Evolutionary conservation across 2,888 invertebrate species (phyloP).

Genomic region (Drosophila algonquin): DNA sequence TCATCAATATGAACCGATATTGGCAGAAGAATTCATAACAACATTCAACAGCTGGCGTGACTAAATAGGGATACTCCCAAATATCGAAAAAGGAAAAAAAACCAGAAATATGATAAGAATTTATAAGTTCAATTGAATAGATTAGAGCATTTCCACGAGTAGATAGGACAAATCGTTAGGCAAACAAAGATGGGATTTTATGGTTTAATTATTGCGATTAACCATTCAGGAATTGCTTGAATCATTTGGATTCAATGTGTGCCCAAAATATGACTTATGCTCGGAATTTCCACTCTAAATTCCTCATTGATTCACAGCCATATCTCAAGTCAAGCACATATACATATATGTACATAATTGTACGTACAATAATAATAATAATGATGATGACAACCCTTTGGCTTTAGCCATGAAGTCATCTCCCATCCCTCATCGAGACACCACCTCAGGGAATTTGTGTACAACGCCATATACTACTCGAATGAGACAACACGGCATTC

Average conservation of each 20-base stretch:
- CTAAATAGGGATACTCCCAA: not conserved
- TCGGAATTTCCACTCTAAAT: constrained; percentile 6
- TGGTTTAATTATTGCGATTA: not conserved
- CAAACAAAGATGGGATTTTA: not conserved
- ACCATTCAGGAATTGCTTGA: not conserved
- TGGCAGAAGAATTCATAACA: not conserved
- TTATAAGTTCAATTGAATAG: not conserved
- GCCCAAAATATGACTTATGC: not conserved
- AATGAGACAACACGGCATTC: not conserved
- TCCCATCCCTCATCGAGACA: not conserved
- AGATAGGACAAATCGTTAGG: not conserved
- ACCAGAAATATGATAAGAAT: not conserved
- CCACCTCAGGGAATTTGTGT: constrained; percentile 10
- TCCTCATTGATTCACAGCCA: constrained; percentile 26
- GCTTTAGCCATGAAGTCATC: constrained; percentile 34
- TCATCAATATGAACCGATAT: not conserved
- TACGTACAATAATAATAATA: constrained; percentile 21
- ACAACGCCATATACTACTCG: constrained; percentile 27
- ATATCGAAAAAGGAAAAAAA: not conserved
- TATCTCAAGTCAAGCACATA: constrained; percentile 14
- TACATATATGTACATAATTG: too few species aligned
- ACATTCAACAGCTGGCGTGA: not conserved
- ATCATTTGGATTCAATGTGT: not conserved
- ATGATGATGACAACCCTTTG: constrained; percentile 33
- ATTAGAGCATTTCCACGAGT: not conserved